Base-by-base conservation (phyloP, 2,888 invertebrate species). In the Hermaeophaga mercurialis region DNA sequence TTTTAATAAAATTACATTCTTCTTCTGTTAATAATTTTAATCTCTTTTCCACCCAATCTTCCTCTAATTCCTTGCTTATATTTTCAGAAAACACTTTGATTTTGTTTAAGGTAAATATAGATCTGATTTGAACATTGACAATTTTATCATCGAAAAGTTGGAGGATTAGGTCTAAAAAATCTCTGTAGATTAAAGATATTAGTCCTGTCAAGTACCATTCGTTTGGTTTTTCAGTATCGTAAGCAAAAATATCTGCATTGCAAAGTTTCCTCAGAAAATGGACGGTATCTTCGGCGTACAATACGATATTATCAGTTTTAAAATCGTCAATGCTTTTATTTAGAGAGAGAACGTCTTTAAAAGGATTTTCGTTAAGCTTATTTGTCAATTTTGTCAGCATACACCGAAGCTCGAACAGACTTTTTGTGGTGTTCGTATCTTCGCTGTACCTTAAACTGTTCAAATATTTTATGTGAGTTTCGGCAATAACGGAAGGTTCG, bases 221-320 rank as follows among this genome's bases (percentile, higher is more conserved):
- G 9, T 44, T 55, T 12, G 64, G 56, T 28, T 67, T 62, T 36
- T 58, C 15, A 45, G 60, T 56, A 15, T 61, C 56, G 17, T 60
- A 44, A 1, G 58, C 44, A 52, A 61, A 69, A 36, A 66, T 54
- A 41, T 65, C 52, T 24, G 54, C 15, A 24, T 59, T 55, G 36
- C 64, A 59, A 5, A 69, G 65, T 36, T 65, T 58, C 31, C 53
- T 61, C 7, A 75, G 62, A n/a, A 63, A 67, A 3, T 70, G 68
- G 12, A 73, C 55, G 4, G 71, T 67, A 26, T 73, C 75, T 58
- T 74, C 77, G 1, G 73, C 72, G 53, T 76, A 77, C 6, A 68
- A 57, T 19, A 62, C 59, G 3, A 72, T 58, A 39, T 71, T 62
- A 44, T 70, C 69, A 11, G 66, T 65, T 6, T 61, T 62, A 18